These are phyloP conservation scores for Drosophila anomalata DNA, from an alignment of 2,888 invertebrate species.

Conservation along the genomic window DNA sequence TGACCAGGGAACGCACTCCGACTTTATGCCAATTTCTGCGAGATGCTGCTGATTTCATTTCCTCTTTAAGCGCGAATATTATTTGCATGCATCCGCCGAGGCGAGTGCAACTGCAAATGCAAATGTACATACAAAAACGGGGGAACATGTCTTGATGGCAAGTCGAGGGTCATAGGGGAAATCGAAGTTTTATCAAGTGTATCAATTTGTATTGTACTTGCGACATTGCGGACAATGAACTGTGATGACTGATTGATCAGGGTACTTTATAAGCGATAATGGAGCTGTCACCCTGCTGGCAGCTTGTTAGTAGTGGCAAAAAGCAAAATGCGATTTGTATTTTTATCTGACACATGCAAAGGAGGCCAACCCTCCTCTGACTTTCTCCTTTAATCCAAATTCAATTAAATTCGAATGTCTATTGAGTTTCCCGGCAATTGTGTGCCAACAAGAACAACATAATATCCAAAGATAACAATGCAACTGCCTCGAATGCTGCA, in stretches of 20 bases:
- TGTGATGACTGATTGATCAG: slow-evolving; percentile 43
- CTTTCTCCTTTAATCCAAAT: background rate
- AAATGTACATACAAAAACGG: slow-evolving; percentile 6
- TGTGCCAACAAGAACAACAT: slow-evolving; percentile 18
- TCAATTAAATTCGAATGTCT: slow-evolving; percentile 27
- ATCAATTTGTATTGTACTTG: slow-evolving; percentile 60
- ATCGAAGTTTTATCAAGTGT: slow-evolving; percentile 73
- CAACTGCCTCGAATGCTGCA: slow-evolving; percentile 27
- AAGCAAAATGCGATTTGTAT: slow-evolving; percentile 3
- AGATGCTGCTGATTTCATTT: slow-evolving; percentile 70
- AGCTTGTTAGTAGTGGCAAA: background rate
- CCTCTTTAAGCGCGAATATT: slow-evolving; percentile 70
- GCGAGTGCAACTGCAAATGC: slow-evolving; percentile 28
- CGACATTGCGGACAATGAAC: slow-evolving; percentile 42
- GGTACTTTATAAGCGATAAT: slow-evolving; percentile 27
- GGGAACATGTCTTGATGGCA: slow-evolving; percentile 22
- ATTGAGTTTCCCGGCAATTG: slow-evolving; percentile 22
- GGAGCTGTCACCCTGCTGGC: slow-evolving; percentile 11
- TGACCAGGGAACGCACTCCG: slow-evolving; percentile 64
- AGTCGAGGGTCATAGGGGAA: slow-evolving; percentile 56
- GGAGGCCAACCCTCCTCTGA: background rate
- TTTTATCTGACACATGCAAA: background rate
- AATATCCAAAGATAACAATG: slow-evolving; percentile 34
- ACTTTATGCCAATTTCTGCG: slow-evolving; percentile 71
- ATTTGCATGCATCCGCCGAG: slow-evolving; percentile 62